Percentiles rank a stretch among this genome's conserved stretches.
These are phyloP conservation scores for Chironomus tentans DNA, from an alignment of 2,888 invertebrate genomes.

Conservation along the genomic window DNA sequence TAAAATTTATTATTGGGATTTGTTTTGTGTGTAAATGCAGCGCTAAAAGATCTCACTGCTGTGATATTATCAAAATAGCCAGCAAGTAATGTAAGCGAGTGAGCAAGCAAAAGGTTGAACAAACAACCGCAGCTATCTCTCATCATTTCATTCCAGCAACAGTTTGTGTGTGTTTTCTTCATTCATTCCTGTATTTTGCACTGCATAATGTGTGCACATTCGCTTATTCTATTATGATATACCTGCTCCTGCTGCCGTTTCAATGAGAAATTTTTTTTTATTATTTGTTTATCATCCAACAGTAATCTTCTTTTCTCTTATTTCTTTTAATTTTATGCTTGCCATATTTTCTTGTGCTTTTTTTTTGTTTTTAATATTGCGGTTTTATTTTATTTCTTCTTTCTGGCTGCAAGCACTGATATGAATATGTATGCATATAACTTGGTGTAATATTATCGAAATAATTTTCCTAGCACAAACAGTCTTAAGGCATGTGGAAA, in stretches of 20 bases:
- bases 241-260: neutral
- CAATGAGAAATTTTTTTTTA: neutral
- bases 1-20: slow-evolving; percentile 13
- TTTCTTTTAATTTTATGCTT: slow-evolving; percentile 18
- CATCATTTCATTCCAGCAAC: neutral
- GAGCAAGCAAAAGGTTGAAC: neutral
- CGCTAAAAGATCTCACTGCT: slow-evolving; percentile 11
- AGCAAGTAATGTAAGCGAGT: neutral
- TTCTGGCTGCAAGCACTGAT: too few species aligned
- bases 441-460: too few species aligned
- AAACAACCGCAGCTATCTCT: neutral
- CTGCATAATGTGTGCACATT: neutral
- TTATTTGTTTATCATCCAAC: slow-evolving; percentile 20
- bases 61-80: neutral
- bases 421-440: too few species aligned
- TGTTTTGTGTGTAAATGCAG: slow-evolving; percentile 13
- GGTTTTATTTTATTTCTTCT: neutral
- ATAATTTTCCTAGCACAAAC: too few species aligned
- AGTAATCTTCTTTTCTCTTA: slow-evolving; percentile 16
- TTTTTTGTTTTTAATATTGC: neutral
- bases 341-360: neutral
- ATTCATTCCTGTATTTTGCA: neutral
- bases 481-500: too few species aligned
- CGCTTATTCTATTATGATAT: neutral
- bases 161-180: too few species aligned